These are phyloP conservation scores for Phoebastria nigripes DNA, from an alignment of 2,797 vertebrate species.

Conservation along the genomic window DNA sequence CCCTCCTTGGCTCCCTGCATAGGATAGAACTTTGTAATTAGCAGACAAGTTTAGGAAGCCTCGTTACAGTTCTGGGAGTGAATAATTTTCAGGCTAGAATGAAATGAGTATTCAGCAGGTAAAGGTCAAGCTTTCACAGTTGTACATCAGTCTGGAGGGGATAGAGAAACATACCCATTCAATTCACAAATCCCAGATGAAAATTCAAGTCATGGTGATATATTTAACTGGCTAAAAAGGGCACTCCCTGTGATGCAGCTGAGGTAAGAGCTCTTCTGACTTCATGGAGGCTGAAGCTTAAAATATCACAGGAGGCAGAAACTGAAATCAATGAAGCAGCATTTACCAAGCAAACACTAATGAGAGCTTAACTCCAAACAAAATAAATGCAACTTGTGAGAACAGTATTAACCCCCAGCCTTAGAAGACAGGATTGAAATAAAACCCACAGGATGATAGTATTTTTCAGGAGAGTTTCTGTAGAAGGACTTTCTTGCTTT, in stretches of 20 bases:
- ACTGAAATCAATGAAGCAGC: background rate
- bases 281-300: background rate
- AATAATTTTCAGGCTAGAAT: background rate
- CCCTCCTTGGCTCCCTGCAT: background rate
- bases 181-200: background rate
- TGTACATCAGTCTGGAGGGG: background rate
- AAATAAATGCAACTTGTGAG: background rate
- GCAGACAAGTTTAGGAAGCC: background rate
- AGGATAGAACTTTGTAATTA: background rate
- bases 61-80: background rate
- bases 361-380: background rate
- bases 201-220: background rate
- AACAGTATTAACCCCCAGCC: background rate
- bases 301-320: background rate
- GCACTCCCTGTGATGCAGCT: background rate
- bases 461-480: background rate
- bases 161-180: background rate
- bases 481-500: background rate
- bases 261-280: background rate
- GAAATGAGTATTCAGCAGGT: background rate
- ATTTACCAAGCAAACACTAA: background rate
- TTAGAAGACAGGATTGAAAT: background rate
- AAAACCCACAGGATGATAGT: background rate
- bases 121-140: background rate
- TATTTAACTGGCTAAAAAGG: slow-evolving; percentile 4